phyloP scores from a whole-genome alignment of 2,888 invertebrate species.

The Andrena chrysosceles region DNA sequence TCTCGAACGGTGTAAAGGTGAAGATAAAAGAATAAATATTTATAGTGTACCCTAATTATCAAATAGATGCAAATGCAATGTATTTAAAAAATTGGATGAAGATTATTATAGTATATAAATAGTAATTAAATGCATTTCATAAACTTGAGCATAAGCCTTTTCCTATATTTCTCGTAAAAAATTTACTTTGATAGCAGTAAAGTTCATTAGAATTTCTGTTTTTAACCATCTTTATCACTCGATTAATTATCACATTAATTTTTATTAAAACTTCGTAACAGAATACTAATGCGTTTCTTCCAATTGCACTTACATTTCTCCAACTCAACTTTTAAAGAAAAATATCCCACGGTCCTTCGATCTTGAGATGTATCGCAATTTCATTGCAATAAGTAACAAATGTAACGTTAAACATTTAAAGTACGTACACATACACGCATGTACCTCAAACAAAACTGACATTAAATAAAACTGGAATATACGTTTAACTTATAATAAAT shows the following conservation, averaged over 20 bases:
- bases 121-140: constrained; percentile 2
- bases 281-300: constrained; percentile 8
- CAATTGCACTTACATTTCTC: constrained; percentile 8
- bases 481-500: constrained; percentile 33
- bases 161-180: constrained; percentile 8
- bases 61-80: background rate
- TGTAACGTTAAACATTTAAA: background rate
- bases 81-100: background rate
- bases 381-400: constrained; percentile 4
- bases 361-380: background rate
- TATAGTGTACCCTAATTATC: background rate
- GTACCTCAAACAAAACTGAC: constrained; percentile 5
- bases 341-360: background rate
- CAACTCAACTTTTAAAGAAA: constrained; percentile 1
- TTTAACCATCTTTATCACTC: background rate
- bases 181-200: constrained; percentile 15
- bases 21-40: background rate
- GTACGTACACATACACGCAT: background rate
- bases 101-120: background rate
- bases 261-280: background rate
- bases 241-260: constrained; percentile 1
- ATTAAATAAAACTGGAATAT: constrained; percentile 20
- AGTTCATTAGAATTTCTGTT: background rate
- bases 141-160: constrained; percentile 16
- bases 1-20: background rate